Conservation (phyloP, 2,888 invertebrate genomes). For the Drosophila prolongata region DNA sequence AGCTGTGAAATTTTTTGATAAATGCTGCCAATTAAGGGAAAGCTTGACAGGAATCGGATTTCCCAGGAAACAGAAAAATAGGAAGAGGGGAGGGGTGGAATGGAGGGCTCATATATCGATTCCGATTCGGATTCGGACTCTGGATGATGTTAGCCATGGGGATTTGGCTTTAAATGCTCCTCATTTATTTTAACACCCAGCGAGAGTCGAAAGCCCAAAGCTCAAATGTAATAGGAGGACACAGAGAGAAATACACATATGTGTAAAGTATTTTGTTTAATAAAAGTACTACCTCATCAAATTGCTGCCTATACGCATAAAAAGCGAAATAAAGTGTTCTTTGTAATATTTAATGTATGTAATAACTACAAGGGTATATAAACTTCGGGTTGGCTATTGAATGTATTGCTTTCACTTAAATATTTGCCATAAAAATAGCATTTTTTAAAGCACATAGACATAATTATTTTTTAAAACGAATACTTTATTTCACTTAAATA, state of each 20-base stretch:
- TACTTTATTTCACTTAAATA: too few species aligned
- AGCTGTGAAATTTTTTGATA: slow-evolving; percentile 44
- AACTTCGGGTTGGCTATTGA: too few species aligned
- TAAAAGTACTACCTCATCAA: too few species aligned
- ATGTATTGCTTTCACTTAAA: too few species aligned
- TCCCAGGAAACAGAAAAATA: slow-evolving; percentile 16
- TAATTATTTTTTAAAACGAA: too few species aligned
- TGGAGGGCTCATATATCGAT: slow-evolving; percentile 41
- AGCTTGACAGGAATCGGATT: slow-evolving; percentile 27
- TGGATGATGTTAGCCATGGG: slow-evolving; percentile 31
- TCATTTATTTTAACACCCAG: slow-evolving; percentile 58
- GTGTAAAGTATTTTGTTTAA: rapidly evolving
- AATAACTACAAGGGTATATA: too few species aligned
- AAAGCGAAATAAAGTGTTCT: too few species aligned
- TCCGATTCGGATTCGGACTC: slow-evolving; percentile 28
- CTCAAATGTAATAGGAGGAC: slow-evolving; percentile 29
- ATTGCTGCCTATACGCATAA: too few species aligned
- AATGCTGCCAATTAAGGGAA: slow-evolving; percentile 51
- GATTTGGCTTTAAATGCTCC: slow-evolving; percentile 53
- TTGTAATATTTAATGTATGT: too few species aligned
- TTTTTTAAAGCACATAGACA: too few species aligned
- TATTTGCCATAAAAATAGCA: too few species aligned
- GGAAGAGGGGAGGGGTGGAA: background rate
- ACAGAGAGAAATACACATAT: background rate
- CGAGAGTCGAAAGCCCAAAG: slow-evolving; percentile 40